A percentile compares a stretch with the other conserved stretches of the same genome.
Evolutionary conservation across 64 coral and sea anemone species (phyloP).

Genomic region (Orbicella faveolata): DNA sequence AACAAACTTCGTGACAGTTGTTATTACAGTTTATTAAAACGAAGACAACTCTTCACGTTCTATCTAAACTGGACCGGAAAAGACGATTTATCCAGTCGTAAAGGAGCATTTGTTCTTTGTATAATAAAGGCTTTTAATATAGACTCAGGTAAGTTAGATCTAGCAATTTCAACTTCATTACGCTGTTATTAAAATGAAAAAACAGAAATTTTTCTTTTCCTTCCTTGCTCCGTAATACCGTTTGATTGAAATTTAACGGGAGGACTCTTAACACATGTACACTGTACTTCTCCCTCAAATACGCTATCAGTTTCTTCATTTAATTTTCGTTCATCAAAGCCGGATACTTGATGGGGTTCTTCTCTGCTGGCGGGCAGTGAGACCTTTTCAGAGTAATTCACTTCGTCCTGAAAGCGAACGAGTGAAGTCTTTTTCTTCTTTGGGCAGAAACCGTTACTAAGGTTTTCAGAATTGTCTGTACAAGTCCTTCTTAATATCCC

Average conservation of each 20-base stretch:
- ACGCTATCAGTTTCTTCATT: not conserved
- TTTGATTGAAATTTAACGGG: not conserved
- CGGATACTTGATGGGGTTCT: not conserved
- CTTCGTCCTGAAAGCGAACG: conserved; percentile 26
- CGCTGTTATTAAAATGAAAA: conserved; percentile 35
- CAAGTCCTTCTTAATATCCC: conserved; percentile 55
- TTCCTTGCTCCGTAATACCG: not conserved
- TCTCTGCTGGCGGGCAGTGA: not conserved
- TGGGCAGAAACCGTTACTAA: not conserved
- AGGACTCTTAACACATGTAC: not conserved
- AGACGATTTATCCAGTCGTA: no score
- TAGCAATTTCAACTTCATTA: not conserved
- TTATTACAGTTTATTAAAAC: no score
- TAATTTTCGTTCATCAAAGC: not conserved
- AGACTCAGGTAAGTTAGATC: not conserved
- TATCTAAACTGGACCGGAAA: no score
- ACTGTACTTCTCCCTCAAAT: not conserved
- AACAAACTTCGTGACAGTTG: no score
- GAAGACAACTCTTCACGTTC: no score
- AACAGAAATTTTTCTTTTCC: conserved; percentile 60
- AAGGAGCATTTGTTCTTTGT: no score
- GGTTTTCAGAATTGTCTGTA: not conserved
- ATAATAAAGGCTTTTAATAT: not conserved
- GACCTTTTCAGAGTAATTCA: not conserved
- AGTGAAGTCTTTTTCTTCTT: conserved; percentile 29